Evolutionary conservation across 92 coral and sea anemone genomes (phyloP), one percentile per base, ranked within the genome.

Genomic region (Desmophyllum pertusum): DNA sequence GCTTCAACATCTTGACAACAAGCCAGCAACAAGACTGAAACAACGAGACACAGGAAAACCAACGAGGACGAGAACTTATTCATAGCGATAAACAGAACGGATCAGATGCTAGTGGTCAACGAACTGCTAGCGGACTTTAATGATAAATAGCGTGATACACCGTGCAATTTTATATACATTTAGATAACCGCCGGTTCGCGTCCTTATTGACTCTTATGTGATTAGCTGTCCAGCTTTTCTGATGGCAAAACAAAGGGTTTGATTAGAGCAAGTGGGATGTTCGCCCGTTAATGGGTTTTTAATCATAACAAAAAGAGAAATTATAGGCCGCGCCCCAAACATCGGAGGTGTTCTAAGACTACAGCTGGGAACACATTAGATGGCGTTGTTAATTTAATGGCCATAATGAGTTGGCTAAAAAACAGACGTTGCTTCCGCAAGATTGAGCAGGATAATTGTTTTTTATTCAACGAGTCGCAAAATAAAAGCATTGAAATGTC

Each of bases 21-120:
- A 66, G 52, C 36, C 17, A 67, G 37, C 33, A 80, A 33, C 50
- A 80, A 21, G 29, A 53, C 51, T 37, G 84, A 48, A 23, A 38
- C 65, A 45, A 67, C 53, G 45, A 80, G 65, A 9, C 73, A 78
- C 21, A 78, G 62, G 33, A 78, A 63, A 30, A 40, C 73, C 73
- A 78, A n/a, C 31, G 62, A 63, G 35, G 33, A 0, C 1, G 59
- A 27, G 19, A 65, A 64, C 37, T 64, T 30, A 33, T 63, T 78
- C 83, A 78, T 78, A 18, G 41, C 69, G 41, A 40, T 39, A 13
- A n/a, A n/a, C n/a, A n/a, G n/a, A n/a, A 0, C 13, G 3, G 71
- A 41, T 14, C 30, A 77, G 46, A 57, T 57, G 25, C 64, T 40
- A 75, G 81, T 39, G 81, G 10, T 65, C 23, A 23, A 10, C 23